Base-by-base conservation (phyloP, 2,113 vertebrate genomes). In the Alosa alosa region DNA sequence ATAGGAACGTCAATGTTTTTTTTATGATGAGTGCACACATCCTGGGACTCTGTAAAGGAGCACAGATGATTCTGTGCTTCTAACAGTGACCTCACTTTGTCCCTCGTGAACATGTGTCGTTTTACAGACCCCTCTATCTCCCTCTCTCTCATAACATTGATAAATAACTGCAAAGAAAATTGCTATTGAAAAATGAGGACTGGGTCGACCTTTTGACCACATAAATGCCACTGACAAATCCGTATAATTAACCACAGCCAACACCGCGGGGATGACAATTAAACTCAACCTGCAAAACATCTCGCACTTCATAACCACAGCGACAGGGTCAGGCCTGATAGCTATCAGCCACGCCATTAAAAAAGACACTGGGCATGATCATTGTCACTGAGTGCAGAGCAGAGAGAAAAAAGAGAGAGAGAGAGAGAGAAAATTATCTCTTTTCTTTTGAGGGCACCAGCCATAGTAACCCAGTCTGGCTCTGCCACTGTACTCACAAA, bases 251-350 rank as follows among this genome's bases (percentile, higher is more conserved):
- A 90, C 90, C 90, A 55, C 84, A 46, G 82, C 86, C 82, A 90
- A 92, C 87, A 88, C 90, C 88, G 86, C 11, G 0, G 91, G 92
- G 92, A 93, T 89, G 90, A 92, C 89, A 93, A 93, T 94, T 94
- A 94, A 92, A 57, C 85, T 85, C 89, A 92, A 92, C 90, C 91
- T 91, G 91, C 88, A 89, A 90, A 52, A 89, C 91, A 90, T 89
- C 85, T 85, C 81, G 84, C 90, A 86, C 85, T 87, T 84, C 83
- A 90, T 91, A 89, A 90, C 82, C 85, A 88, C 86, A 64, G 83
- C 60, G 82, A 89, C 81, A 84, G 83, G 81, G 39, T 82, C 87
- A 60, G 41, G 17, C 55, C 72, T 78, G 72, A 78, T 78, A 78
- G 72, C 72, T 17, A 78, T 17, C 36, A 78, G 72, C 25, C 31